Conservation (phyloP, 2,113 vertebrate genomes). For the Malurus alboscapulatus region DNA sequence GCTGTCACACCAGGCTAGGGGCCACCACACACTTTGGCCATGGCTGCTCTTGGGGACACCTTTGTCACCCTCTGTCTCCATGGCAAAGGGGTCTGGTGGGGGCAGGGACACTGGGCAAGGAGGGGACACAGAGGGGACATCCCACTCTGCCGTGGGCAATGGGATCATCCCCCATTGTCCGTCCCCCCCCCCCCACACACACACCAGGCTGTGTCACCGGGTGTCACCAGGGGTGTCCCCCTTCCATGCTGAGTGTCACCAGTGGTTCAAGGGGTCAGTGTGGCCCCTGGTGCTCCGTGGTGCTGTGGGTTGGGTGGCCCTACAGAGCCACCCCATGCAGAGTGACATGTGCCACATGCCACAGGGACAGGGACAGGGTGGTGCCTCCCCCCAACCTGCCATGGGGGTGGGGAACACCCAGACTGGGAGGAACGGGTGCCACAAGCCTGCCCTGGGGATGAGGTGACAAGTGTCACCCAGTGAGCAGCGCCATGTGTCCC, state of each 20-base stretch:
- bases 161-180: background rate
- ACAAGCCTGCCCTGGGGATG: background rate
- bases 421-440: background rate
- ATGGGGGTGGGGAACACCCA: background rate
- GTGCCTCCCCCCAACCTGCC: background rate
- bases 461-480: background rate
- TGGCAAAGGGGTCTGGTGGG: rapidly evolving
- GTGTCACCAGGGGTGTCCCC: background rate
- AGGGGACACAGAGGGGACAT: background rate
- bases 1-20: background rate
- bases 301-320: background rate
- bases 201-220: rapidly evolving
- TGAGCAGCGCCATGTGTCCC: background rate
- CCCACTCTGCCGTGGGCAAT: rapidly evolving
- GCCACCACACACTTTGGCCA: rapidly evolving
- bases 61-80: background rate
- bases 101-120: background rate
- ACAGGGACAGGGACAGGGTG: background rate
- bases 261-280: background rate
- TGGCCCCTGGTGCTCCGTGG: background rate
- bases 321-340: background rate
- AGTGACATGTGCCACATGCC: background rate
- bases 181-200: no score
- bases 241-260: background rate
- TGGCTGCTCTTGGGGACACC: background rate